Conservation (phyloP, 1,140 invertebrate genomes). For the Drosophila pandora region DNA sequence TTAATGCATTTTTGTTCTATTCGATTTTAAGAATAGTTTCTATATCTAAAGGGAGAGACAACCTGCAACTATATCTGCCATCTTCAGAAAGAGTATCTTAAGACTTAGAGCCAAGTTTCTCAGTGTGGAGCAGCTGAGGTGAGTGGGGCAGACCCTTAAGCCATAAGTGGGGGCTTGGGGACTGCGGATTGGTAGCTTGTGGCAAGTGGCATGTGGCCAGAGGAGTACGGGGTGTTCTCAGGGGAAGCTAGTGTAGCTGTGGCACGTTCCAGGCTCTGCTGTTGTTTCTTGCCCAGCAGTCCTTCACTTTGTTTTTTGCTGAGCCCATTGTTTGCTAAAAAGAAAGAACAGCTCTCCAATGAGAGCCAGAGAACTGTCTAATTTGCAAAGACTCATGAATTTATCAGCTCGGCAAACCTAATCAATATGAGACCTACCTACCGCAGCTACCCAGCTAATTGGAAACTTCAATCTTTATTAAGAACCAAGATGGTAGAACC, state of each 20-base stretch:
- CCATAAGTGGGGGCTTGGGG: conserved; percentile 13
- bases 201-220: background rate
- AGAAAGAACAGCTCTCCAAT: conserved; percentile 1
- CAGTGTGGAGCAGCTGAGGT: conserved; percentile 4
- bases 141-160: conserved; percentile 23
- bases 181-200: conserved; percentile 13
- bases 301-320: background rate
- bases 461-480: conserved; percentile 29
- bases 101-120: background rate
- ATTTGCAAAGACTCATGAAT: conserved; percentile 37
- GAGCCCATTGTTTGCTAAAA: conserved; percentile 37
- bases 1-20: background rate
- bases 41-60: no score
- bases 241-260: conserved; percentile 26
- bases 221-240: conserved; percentile 11
- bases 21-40: background rate
- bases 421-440: conserved; percentile 23
- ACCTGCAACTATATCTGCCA: no score
- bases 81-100: conserved; percentile 13
- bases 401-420: conserved; percentile 35
- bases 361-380: conserved; percentile 28
- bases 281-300: background rate
- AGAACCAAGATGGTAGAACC: background rate
- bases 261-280: conserved; percentile 24
- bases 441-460: conserved; percentile 29